Conservation (phyloP, 2,113 vertebrate species). For the Coturnix japonica region DNA sequence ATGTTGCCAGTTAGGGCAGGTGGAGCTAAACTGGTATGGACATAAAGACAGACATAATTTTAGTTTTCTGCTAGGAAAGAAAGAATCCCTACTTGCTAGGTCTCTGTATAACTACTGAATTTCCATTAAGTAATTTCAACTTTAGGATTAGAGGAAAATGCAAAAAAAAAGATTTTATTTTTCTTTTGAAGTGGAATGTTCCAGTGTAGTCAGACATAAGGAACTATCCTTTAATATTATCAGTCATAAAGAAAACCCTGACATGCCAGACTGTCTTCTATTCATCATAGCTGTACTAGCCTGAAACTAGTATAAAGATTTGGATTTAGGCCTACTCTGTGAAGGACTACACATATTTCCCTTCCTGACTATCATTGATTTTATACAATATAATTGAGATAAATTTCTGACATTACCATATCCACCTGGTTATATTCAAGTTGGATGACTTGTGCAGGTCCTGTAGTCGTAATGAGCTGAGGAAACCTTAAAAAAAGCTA, state of each 20-base stretch:
- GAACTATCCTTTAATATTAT: background rate
- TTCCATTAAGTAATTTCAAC: background rate
- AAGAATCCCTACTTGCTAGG: background rate
- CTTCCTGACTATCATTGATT: constrained; percentile 11
- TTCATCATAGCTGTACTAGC: background rate
- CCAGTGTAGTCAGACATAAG: background rate
- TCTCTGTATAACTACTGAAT: background rate
- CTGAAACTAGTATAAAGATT: background rate
- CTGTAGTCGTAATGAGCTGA: background rate
- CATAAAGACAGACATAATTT: background rate
- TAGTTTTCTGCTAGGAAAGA: background rate
- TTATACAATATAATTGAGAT: constrained; percentile 5
- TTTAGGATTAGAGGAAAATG: constrained; percentile 10
- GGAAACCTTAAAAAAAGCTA: background rate
- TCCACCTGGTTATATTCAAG: background rate
- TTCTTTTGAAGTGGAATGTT: constrained; percentile 3
- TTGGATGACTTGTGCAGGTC: background rate
- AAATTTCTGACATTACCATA: background rate
- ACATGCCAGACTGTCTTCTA: background rate
- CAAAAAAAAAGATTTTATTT: background rate
- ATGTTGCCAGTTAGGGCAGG: background rate
- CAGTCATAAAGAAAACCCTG: constrained; percentile 27
- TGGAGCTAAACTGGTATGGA: background rate
- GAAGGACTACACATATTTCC: background rate
- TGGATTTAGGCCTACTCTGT: background rate